Percentiles rank a stretch among this genome's conserved stretches.
Conservation (phyloP, 2,797 vertebrate species). For the Pogonophryne albipinna region DNA sequence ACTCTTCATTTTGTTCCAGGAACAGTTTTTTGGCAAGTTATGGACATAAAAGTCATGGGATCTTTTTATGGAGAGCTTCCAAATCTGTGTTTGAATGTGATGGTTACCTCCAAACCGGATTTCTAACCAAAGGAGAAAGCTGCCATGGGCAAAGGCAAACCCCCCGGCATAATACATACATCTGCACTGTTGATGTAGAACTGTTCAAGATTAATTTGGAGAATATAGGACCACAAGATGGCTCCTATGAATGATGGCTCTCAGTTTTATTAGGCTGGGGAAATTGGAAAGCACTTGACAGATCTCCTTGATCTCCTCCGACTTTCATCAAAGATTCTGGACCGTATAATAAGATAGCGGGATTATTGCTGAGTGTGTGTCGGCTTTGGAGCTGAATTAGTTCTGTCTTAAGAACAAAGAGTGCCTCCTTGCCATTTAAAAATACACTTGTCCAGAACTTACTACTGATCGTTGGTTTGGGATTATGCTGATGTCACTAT, state of each 20-base stretch:
- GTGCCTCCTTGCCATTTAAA: slow-evolving; percentile 69
- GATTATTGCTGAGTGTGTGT: slow-evolving; percentile 86
- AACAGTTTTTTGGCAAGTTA: slow-evolving; percentile 36
- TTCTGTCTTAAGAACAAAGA: slow-evolving; percentile 80
- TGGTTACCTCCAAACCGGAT: slow-evolving; percentile 28
- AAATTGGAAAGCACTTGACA: slow-evolving; percentile 86
- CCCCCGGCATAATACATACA: slow-evolving; percentile 60
- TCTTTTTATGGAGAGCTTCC: slow-evolving; percentile 37
- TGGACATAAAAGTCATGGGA: slow-evolving; percentile 30
- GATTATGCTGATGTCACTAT: slow-evolving; percentile 29
- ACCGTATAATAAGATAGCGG: slow-evolving; percentile 80
- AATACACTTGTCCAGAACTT: slow-evolving; percentile 50
- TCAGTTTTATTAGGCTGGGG: slow-evolving; percentile 83
- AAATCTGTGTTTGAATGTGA: slow-evolving; percentile 26
- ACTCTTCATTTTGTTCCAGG: slow-evolving; percentile 43
- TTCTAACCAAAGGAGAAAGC: slow-evolving; percentile 34
- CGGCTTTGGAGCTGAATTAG: slow-evolving; percentile 85
- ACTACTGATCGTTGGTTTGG: neutral
- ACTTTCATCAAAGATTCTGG: slow-evolving; percentile 86
- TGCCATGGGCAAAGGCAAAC: slow-evolving; percentile 20
- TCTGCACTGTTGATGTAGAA: slow-evolving; percentile 56
- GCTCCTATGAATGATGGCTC: slow-evolving; percentile 80
- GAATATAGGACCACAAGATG: slow-evolving; percentile 62
- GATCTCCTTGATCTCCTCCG: slow-evolving; percentile 86
- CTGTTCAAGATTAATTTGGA: slow-evolving; percentile 69